Base-by-base conservation (phyloP, 2,797 vertebrate species). In the Etheostoma perlongum region DNA sequence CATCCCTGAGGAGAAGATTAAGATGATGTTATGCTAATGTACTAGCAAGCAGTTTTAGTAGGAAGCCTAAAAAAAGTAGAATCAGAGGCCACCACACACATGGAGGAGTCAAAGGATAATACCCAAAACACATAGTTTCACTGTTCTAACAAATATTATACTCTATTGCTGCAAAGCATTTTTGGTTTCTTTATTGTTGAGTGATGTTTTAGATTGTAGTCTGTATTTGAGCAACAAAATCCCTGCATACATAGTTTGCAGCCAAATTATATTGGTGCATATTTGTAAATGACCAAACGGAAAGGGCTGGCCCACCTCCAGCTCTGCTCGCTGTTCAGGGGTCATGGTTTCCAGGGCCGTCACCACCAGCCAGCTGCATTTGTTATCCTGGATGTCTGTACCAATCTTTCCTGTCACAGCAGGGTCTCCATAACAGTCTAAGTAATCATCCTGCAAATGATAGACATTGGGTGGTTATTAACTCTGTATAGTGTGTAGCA, bases 341-440 rank as follows among this genome's bases (percentile, higher is more conserved):
- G 92, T 96, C 76, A 96, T 96, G 15, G 93, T 89, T 19, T 91
- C 95, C 85, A 99, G 91, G 4, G 97, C 97, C 6, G 94, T 95
- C 58, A 99, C 96, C 48, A 99, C 97, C 91, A 99, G 86, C 98
- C 98, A 99, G 93, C 98, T 98, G 91, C 98, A 99, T 65, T 99
- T 99, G 62, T 99, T 99, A 90, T 99, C 98, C 90, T 99, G 96
- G 88, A 99, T 99, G 91, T 99, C 98, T 0, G 98, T 99, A 60
- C 98, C 98, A 0, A 99, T 93, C 94, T 99, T 99, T n/a, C 98
- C 98, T 0, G 95, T 99, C 65, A 99, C 83, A 1, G 88, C 90
- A 0, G 98, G 96, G 83, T 99, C 96, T 1, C 98, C 98, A 0
- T 96, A 99, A 88, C 97, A 96, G 88, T 99, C 98, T 21, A 99